phyloP scores from a whole-genome alignment of 1,140 invertebrate genomes.

The Hylaeus anthracinus region DNA sequence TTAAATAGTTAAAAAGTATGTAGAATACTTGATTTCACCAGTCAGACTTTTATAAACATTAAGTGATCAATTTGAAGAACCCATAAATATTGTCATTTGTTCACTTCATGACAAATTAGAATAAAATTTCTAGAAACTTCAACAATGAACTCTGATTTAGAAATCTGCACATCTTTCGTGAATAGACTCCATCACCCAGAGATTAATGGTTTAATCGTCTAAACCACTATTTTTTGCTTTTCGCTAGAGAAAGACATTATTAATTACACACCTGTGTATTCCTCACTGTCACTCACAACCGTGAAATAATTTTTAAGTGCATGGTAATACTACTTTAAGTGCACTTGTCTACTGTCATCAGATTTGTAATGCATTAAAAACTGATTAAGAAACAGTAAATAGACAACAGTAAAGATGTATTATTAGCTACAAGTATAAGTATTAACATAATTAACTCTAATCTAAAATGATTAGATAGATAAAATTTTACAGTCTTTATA shows the following conservation, averaged over 20 bases:
- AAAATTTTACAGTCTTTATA: constrained; percentile 21
- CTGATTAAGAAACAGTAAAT: constrained; percentile 12
- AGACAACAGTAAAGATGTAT: neutral
- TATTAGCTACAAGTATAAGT: constrained; percentile 20
- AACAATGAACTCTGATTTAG: constrained; percentile 20
- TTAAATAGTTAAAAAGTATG: constrained; percentile 7
- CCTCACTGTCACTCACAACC: constrained; percentile 8
- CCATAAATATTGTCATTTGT: constrained; percentile 20
- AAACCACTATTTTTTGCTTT: constrained; percentile 56
- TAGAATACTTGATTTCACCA: neutral
- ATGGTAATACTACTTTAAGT: constrained; percentile 42
- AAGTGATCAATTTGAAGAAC: neutral
- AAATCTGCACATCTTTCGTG: constrained; percentile 23
- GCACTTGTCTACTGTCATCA: constrained; percentile 48
- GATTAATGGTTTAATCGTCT: constrained; percentile 53
- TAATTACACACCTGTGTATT: constrained; percentile 51
- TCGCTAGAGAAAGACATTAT: constrained; percentile 67
- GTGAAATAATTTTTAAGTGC: constrained; percentile 29
- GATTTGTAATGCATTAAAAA: constrained; percentile 37
- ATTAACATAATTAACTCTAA: constrained; percentile 18
- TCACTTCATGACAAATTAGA: neutral
- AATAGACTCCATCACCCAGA: constrained; percentile 51
- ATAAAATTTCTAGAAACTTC: constrained; percentile 1
- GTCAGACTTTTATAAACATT: neutral
- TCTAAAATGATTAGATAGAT: constrained; percentile 9